Evolutionary conservation across 2,888 invertebrate species (phyloP), one percentile per base, ranked within the genome.

Genomic region (Amiota minor): DNA sequence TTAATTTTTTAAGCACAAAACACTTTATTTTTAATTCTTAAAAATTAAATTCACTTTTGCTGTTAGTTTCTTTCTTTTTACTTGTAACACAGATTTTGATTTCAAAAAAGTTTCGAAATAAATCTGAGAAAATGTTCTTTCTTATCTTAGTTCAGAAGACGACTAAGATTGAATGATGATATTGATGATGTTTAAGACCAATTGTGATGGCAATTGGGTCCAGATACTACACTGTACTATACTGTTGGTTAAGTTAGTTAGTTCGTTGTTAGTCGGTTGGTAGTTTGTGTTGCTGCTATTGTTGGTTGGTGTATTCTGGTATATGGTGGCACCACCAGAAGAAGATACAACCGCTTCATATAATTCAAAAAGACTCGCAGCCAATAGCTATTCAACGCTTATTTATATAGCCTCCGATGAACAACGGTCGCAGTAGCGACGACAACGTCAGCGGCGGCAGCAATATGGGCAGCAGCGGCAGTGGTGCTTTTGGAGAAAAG

Each of bases 391-490:
- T 88, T 88, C 89, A 86, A 88, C 89, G 89, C 89, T 88, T 89
- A 89, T 89, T 90, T 90, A 89, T 90, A 90, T 90, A 90, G 89
- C 90, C 89, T 90, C 88, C 88, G 89, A 84, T 82, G 87, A 80
- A 87, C 87, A 86, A 86, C 87, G 82, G 56, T 72, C 69, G 65
- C 75, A 74, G 74, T 73, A 73, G 72, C 75, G 70, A 55, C 73
- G 46, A 20, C 71, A 35, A 47, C 76, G 70, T 49, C 72, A 23
- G 68, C 75, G 20, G 53, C 75, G 73, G 68, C 35, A 35, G 35
- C 35, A 72, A 18, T 59, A 45, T 16, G 72, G 45, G 46, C 70
- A 55, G 72, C 76, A 53, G 70, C 72, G 45, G 14, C 73, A 35
- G 35, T 35, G 35, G 35, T 35, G 62, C 64, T 72, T 72, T 47